Evolutionary conservation across 2,797 vertebrate genomes (phyloP).

Genomic region (Delichon dasypus): DNA sequence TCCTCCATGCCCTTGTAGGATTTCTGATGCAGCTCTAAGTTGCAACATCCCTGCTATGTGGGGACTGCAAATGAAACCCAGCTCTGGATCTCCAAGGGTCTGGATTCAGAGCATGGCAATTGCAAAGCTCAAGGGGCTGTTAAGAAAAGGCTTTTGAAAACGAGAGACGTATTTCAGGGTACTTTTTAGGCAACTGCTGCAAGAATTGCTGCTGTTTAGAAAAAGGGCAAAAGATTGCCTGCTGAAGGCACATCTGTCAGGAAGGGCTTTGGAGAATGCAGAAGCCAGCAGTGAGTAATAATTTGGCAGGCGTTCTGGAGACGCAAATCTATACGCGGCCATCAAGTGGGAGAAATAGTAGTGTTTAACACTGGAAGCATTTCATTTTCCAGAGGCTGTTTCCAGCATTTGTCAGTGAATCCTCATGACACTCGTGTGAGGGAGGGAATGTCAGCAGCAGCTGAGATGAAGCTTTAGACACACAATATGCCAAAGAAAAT

Average conservation of each 20-base stretch:
- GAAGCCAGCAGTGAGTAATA: background rate
- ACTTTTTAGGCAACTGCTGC: background rate
- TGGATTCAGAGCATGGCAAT: background rate
- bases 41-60: background rate
- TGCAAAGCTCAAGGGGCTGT: background rate
- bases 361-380: constrained; percentile 23
- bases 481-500: background rate
- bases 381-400: background rate
- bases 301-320: background rate
- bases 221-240: background rate
- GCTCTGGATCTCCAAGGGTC: background rate
- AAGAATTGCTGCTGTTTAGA: background rate
- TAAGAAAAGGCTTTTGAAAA: background rate
- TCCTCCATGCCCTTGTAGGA: background rate
- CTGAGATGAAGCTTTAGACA: background rate
- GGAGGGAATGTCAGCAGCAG: constrained; percentile 32
- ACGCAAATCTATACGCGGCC: background rate
- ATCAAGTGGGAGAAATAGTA: background rate
- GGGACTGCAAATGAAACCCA: background rate
- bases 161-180: background rate
- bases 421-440: background rate
- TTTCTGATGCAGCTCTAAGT: background rate
- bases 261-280: background rate
- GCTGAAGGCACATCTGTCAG: background rate
- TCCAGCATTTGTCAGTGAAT: constrained; percentile 8